Evolutionary conservation across 1,140 invertebrate genomes (phyloP), one percentile per base, ranked within the genome.

Genomic region (Anoplophora glabripennis): DNA sequence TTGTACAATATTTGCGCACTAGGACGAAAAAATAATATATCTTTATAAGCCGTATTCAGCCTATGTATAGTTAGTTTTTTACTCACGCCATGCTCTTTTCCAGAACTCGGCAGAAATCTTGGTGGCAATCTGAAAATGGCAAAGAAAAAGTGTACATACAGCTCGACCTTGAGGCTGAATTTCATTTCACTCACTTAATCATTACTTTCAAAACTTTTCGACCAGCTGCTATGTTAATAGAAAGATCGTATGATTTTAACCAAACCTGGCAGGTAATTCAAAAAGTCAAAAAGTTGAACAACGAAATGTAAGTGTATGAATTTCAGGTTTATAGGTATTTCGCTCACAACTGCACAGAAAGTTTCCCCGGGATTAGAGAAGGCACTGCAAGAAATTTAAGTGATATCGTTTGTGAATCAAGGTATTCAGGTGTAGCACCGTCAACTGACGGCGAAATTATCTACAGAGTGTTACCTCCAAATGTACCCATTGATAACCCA

Each of bases 81-180:
- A 14, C 40, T 7, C 41, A 42, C 38, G 42, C 51, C 44, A 33
- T 28, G 10, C 14, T 44, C 49, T 57, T 59, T 69, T 73, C 7
- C 64, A 84, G 86, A 49, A 87, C 83, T n/a, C 79, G 80, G 48
- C 76, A 79, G 42, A 81, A 83, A 59, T 88, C 89, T 14, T 97
- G 95, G 94, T 98, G 94, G 94, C 95, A 98, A 74, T 93, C 94
- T 9, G 89, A 93, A 79, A 97, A 95, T 77, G 95, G 94, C 28
- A 85, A 86, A 63, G 89, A 95, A 79, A 89, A 94, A 76, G 93
- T 94, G n/a, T 88, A 85, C 44, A 89, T 98, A 64, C 89, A 89
- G 75, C 78, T 98, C 51, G 89, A 97, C 75, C 79, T 98, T 75
- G 94, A 96, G 77, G 93, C 94, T 0, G 95, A 98, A 79, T 98